phyloP scores from a whole-genome alignment of 2,888 invertebrate genomes.

The Selenia dentaria region DNA sequence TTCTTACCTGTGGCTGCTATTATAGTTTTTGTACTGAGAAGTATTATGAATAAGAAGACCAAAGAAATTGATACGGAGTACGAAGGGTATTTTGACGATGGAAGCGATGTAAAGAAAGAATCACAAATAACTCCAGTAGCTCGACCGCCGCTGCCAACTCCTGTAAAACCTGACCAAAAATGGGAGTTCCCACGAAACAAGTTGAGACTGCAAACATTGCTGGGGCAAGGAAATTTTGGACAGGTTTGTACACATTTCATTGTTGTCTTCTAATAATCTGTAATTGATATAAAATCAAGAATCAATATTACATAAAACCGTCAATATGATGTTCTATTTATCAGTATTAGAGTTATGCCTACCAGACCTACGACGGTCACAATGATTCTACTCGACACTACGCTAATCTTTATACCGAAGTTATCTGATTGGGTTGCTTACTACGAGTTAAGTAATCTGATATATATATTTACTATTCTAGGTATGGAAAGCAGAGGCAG shows the following conservation, averaged over 20 bases:
- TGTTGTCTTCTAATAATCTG: too few relatives aligned
- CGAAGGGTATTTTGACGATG: constrained; percentile 86
- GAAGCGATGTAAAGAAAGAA: constrained; percentile 79
- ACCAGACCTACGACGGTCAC: too few relatives aligned
- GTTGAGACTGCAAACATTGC: constrained; percentile 89
- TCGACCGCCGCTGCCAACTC: constrained; percentile 80
- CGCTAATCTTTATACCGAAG: too few relatives aligned
- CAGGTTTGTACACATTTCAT: constrained; percentile 84
- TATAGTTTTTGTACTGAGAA: constrained; percentile 82
- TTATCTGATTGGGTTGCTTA: too few relatives aligned
- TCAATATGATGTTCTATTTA: too few relatives aligned
- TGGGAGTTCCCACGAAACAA: constrained; percentile 93
- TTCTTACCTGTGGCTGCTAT: constrained; percentile 85
- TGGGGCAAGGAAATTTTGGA: constrained; percentile 94
- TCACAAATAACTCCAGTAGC: constrained; percentile 82
- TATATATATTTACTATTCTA: too few relatives aligned
- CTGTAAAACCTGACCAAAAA: constrained; percentile 83
- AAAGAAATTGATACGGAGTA: constrained; percentile 84
- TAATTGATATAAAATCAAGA: too few relatives aligned
- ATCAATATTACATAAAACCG: too few relatives aligned
- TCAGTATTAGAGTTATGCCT: too few relatives aligned
- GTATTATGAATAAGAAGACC: constrained; percentile 80
- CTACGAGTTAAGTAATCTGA: too few relatives aligned
- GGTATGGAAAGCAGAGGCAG: constrained; percentile 95
- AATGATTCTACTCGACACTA: too few relatives aligned